Evolutionary conservation across 2,888 invertebrate genomes (phyloP).

Genomic region (Cheilosia impressa): DNA sequence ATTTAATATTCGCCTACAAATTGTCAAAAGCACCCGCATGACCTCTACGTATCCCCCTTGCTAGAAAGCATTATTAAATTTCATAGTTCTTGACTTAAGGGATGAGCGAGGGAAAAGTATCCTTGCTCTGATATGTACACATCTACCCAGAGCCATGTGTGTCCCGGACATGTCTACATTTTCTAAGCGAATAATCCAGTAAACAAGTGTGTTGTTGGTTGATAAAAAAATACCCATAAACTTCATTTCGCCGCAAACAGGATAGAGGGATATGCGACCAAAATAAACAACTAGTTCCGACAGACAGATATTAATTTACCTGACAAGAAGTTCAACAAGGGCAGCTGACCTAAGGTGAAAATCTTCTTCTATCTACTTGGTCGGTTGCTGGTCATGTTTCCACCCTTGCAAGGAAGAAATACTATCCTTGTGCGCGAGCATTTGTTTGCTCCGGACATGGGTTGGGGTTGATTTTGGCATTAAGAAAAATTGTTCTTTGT

Average conservation of each 20-base stretch:
- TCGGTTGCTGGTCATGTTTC: constrained; percentile 7
- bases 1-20: constrained; percentile 23
- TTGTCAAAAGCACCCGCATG: constrained; percentile 14
- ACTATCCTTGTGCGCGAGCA: background rate
- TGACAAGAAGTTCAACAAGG: constrained; percentile 30
- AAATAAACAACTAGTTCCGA: constrained; percentile 47
- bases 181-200: constrained; percentile 28
- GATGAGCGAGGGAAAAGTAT: background rate
- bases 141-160: background rate
- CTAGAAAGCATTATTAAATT: constrained; percentile 33
- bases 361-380: constrained; percentile 1
- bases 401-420: background rate
- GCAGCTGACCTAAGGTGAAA: constrained; percentile 27
- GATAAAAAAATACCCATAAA: constrained; percentile 37
- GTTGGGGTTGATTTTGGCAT: background rate
- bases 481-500: constrained; percentile 10
- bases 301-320: constrained; percentile 66
- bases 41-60: background rate
- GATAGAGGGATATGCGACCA: constrained; percentile 15
- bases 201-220: constrained; percentile 1
- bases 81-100: constrained; percentile 12
- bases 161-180: constrained; percentile 25
- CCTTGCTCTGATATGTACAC: background rate
- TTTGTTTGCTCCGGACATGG: background rate
- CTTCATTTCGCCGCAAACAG: constrained; percentile 31